Base-by-base conservation (phyloP, 2,113 vertebrate genomes). In the Anhinga anhinga region DNA sequence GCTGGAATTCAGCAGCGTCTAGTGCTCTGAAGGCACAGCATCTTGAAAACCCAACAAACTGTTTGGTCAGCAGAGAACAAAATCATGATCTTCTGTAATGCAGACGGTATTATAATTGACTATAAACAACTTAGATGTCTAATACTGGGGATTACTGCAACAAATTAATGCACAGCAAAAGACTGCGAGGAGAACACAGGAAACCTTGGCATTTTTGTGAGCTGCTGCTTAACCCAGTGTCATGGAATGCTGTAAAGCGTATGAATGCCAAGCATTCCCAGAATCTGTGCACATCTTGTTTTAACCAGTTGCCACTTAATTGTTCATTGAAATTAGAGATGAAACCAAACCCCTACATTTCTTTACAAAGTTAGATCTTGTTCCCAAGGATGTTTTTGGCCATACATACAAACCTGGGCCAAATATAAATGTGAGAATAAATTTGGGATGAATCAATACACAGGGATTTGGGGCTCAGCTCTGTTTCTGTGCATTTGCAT, bases 11-110 rank as follows among this genome's bases (percentile, higher is more conserved):
- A 97, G 92, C 73, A 85, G 70, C 59, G 78, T 67, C 42, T 70
- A 13, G 69, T 18, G 44, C 71, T 93, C 61, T 53, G 61, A 97
- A 94, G 59, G 12, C 20, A 32, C 56, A 9, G 86, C 34, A 34
- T 95, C 92, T 96, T 90, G 82, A 96, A 97, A 97, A 94, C 38
- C 67, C 78, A 95, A 92, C 87, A 73, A 82, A 82, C 53, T 78
- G 8, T 95, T 96, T 92, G 94, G 38, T 95, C 86, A 84, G 63
- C 91, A 52, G 69, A 86, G 58, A 87, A 76, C 17, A 59, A 94
- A 91, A 70, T 62, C 7, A 13, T 22, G 10, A 10, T 47, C 13
- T 50, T 79, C 34, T 34, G 27, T 66, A 94, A 95, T 63, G 86
- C 40, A n/a, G 61, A 92, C 16, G 20, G 17, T 92, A 65, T 95